Conservation (phyloP, 2,113 vertebrate genomes). For the Indicator indicator region DNA sequence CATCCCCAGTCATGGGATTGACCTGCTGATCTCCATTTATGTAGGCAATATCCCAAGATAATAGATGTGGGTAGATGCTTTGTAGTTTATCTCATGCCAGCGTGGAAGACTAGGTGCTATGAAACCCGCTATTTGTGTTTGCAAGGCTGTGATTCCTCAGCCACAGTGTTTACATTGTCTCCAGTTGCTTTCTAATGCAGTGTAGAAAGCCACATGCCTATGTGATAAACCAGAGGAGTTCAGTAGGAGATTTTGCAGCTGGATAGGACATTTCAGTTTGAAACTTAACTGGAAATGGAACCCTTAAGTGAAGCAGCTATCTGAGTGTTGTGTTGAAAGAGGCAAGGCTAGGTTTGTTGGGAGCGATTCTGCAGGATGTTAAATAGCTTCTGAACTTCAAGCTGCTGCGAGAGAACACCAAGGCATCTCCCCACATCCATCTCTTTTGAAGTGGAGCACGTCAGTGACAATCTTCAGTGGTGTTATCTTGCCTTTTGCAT, state of each 20-base stretch:
- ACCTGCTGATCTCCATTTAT: background rate
- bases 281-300: background rate
- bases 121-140: background rate
- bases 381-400: background rate
- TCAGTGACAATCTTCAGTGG: background rate
- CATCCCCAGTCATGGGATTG: background rate
- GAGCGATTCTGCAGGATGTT: background rate
- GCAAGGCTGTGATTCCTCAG: background rate
- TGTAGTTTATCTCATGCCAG: background rate
- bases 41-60: background rate
- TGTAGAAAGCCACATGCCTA: background rate
- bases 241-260: background rate
- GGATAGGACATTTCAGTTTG: background rate
- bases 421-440: background rate
- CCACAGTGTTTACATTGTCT: background rate
- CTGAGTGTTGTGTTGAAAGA: background rate
- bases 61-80: background rate
- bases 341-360: background rate
- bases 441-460: background rate
- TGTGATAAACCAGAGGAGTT: background rate
- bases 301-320: background rate
- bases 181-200: background rate
- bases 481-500: background rate
- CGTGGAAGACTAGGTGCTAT: background rate
- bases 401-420: background rate